Percentiles rank a stretch among this genome's conserved stretches.
Evolutionary conservation across 1,140 invertebrate genomes (phyloP).

Genomic region (Diabrotica undecimpunctata): DNA sequence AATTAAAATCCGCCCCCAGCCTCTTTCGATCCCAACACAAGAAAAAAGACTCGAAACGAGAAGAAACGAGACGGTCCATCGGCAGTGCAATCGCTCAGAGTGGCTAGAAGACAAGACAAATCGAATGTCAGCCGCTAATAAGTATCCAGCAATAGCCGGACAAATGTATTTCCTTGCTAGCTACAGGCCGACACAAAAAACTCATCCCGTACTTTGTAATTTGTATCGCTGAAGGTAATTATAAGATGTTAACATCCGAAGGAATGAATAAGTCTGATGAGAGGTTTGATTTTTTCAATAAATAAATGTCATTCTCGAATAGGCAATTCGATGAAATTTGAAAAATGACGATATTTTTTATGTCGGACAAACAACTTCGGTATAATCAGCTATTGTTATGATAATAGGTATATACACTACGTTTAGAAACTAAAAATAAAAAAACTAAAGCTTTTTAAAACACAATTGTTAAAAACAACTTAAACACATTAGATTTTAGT

Average conservation of each 20-base stretch:
- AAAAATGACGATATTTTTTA: slow-evolving; percentile 1
- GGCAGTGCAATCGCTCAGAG: slow-evolving; percentile 41
- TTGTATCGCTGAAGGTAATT: slow-evolving; percentile 47
- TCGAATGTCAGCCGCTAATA: slow-evolving; percentile 51
- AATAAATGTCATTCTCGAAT: slow-evolving; percentile 32
- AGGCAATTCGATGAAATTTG: slow-evolving; percentile 1
- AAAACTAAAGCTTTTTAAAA: too few species aligned
- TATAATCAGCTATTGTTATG: too few species aligned
- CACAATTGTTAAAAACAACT: too few species aligned
- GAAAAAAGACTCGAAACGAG: slow-evolving; percentile 19
- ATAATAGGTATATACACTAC: too few species aligned
- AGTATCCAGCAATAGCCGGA: slow-evolving; percentile 48
- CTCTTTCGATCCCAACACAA: slow-evolving; percentile 29
- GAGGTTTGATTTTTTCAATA: slow-evolving; percentile 38
- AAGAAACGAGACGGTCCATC: slow-evolving; percentile 9
- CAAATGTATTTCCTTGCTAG: slow-evolving; percentile 46
- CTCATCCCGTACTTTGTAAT: slow-evolving; percentile 46
- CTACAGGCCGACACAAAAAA: slow-evolving; percentile 42
- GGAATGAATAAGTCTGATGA: slow-evolving; percentile 42
- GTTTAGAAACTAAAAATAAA: too few species aligned
- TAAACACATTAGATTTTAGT: too few species aligned
- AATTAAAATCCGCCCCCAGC: slow-evolving; percentile 43
- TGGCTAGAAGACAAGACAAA: slow-evolving; percentile 47
- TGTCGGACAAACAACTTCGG: too few species aligned
- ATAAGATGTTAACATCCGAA: slow-evolving; percentile 39